A percentile compares a stretch with the other conserved stretches of the same genome.
phyloP scores from a whole-genome alignment of 92 coral and sea anemone genomes.

The Diadumene lineata region DNA sequence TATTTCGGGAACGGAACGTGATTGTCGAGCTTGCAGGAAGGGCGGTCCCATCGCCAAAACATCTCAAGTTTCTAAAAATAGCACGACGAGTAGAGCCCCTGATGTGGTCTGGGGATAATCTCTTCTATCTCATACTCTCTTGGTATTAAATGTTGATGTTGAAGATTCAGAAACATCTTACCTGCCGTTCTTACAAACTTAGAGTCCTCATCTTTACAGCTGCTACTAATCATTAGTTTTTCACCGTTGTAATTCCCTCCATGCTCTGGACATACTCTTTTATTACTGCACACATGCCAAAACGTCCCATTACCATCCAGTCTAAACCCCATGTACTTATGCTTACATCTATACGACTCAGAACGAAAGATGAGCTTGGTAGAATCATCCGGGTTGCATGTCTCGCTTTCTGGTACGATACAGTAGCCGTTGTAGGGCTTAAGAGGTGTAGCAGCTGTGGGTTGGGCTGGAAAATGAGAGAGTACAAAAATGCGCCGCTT shows the following conservation, averaged over 20 bases:
- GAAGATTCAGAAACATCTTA: no score
- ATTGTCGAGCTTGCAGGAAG: no score
- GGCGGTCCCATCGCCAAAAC: no score
- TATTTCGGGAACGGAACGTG: no score
- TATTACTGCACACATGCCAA: slow-evolving; percentile 23
- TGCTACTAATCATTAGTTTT: slow-evolving; percentile 14
- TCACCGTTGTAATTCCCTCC: not conserved
- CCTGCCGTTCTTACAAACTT: slow-evolving; percentile 47
- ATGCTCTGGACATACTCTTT: slow-evolving; percentile 30
- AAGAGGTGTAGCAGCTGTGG: slow-evolving; percentile 41
- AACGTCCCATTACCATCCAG: slow-evolving; percentile 28
- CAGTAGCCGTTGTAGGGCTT: slow-evolving; percentile 39
- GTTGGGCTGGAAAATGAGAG: slow-evolving; percentile 23
- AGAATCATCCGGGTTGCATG: slow-evolving; percentile 29
- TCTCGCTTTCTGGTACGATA: slow-evolving; percentile 25
- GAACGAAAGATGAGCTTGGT: slow-evolving; percentile 30
- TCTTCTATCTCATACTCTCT: no score
- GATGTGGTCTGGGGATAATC: no score
- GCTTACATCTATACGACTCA: slow-evolving; percentile 23
- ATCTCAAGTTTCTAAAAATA: no score
- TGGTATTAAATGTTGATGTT: no score
- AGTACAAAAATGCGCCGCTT: no score
- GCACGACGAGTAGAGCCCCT: no score
- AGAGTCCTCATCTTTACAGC: slow-evolving; percentile 31
- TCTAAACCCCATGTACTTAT: slow-evolving; percentile 34